Evolutionary conservation across 2,888 invertebrate genomes (phyloP), one percentile per base, ranked within the genome.

Genomic region (Plagodis pulveraria): DNA sequence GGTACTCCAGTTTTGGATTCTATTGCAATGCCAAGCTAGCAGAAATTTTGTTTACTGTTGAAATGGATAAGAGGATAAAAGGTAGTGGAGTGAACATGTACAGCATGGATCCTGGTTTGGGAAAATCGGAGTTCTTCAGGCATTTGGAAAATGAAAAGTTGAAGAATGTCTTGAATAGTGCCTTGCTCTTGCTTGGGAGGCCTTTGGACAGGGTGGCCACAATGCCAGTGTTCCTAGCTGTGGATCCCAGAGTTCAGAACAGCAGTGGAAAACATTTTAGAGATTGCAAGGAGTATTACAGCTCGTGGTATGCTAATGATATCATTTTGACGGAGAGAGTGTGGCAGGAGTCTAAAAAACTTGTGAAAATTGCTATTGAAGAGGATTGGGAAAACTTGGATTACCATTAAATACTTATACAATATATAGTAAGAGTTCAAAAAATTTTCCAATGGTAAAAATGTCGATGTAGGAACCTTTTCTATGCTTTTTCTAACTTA

Each of bases 41-140:
- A 7, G 72, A 76, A 12, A 66, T 86, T 0, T 50, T 89, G 2
- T 85, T 80, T 40, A 80, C 85, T 0, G 90, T 94, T 12, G 97
- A 97, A 78, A 85, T 87, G 84, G 73, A 80, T 6, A 81, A 73
- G 48, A 71, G 82, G 50, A 73, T 81, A 2, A 66, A 53, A 50
- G 80, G 76, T 0, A 78, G 94, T 35, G 95, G 95, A 9, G 95
- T 97, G 0, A 96, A 95, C 0, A 95, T 95, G 0, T 97, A 97
- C 80, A 97, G 96, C 70, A 91, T 97, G 73, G 97, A 97, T 88
- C 98, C 97, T 0, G 97, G 97, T 6, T 93, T 96, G 85, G 95
- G 96, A 48, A 95, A 96, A 76, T 95, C 96, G 0, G 95, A 95
- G 35, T 96, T 97, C 55, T 97, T 96, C 94, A 93, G 96, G 50